These are phyloP conservation scores for Pipistrellus nathusii DNA, from an alignment of 2,797 vertebrate species.

Conservation along the genomic window DNA sequence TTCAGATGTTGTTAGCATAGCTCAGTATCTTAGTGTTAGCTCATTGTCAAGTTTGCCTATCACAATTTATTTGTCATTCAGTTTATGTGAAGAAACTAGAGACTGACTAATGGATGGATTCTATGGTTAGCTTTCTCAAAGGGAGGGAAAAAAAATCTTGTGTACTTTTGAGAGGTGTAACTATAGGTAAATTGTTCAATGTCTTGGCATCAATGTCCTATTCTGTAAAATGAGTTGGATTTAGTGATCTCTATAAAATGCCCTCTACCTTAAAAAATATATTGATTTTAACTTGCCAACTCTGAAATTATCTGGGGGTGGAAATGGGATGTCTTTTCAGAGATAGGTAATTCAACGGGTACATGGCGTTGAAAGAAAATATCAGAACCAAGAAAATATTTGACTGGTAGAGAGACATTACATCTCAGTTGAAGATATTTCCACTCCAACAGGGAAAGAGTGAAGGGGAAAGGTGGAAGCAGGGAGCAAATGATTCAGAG, in stretches of 20 bases:
- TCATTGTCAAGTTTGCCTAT: conserved; percentile 21
- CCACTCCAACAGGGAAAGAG: not conserved
- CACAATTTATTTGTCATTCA: not conserved
- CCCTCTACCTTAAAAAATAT: not conserved
- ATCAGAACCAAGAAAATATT: not conserved
- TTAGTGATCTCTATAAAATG: not conserved
- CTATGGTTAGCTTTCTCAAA: not conserved
- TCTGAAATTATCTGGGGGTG: not conserved
- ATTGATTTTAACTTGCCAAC: not conserved
- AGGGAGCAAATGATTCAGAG: not conserved
- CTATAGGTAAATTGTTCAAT: not conserved
- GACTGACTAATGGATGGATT: not conserved
- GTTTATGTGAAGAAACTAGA: not conserved
- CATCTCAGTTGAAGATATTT: not conserved
- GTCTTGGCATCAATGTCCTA: not conserved
- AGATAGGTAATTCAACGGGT: not conserved
- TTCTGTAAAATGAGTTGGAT: not conserved
- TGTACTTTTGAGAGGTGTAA: not conserved
- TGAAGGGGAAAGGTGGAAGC: not conserved
- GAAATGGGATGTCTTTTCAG: conserved; percentile 13
- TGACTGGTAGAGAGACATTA: not conserved
- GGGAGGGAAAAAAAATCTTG: not conserved
- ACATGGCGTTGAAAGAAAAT: not conserved
- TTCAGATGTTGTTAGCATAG: not conserved
- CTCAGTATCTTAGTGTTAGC: not conserved